Conservation (phyloP, 2,113 vertebrate genomes). For the Acanthisitta chloris region DNA sequence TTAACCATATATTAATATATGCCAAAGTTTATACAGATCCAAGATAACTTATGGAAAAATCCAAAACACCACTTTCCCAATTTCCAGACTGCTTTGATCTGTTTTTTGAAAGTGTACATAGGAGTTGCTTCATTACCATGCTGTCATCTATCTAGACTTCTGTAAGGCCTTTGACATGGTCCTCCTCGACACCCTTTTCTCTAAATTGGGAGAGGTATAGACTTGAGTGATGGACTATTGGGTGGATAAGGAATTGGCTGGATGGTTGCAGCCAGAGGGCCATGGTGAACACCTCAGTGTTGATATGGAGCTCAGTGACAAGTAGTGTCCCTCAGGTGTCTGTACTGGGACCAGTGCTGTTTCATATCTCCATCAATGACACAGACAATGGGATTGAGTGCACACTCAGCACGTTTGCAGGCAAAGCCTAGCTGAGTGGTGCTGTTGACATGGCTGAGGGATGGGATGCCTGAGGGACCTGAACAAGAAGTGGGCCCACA, state of each 20-base stretch:
- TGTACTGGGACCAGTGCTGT: rapidly evolving
- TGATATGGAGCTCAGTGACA: not conserved
- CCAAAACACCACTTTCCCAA: not conserved
- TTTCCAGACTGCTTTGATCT: not conserved
- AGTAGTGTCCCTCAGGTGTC: not conserved
- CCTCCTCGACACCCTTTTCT: not conserved
- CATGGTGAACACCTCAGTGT: not conserved
- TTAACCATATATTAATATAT: not conserved
- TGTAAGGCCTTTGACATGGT: rapidly evolving
- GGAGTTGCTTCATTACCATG: not conserved
- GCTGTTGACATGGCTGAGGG: not conserved
- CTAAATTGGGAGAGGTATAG: rapidly evolving
- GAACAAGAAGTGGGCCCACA: not conserved
- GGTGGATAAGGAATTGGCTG: not conserved
- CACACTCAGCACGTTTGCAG: not conserved
- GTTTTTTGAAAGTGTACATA: not conserved
- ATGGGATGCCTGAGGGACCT: not conserved
- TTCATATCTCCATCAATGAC: not conserved
- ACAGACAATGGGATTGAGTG: not conserved
- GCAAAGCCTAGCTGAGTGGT: not conserved
- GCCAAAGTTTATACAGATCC: not conserved
- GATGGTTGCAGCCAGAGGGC: not conserved
- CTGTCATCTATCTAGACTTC: not conserved
- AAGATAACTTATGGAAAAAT: not conserved
- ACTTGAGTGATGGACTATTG: not conserved